Base-by-base conservation (phyloP, 1,140 invertebrate species). In the Polypedilum vanderplanki region DNA sequence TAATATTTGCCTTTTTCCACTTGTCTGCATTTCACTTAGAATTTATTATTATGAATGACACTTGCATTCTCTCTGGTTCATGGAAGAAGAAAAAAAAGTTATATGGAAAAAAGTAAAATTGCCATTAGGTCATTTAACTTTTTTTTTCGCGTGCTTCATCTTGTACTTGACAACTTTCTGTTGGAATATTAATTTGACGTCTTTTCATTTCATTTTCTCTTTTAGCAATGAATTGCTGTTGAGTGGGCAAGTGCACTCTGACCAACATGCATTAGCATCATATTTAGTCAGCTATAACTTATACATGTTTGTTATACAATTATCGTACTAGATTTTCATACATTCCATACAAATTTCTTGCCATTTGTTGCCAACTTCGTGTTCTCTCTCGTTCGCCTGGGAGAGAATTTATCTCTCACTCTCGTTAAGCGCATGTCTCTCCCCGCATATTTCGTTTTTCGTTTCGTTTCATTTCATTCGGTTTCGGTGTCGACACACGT, bases 61-160 rank as follows among this genome's bases (percentile, higher is more conserved):
- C 46, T n/a, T 57, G 46, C 46, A 57, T 12, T 15, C 12, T n/a
- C 12, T 9, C 15, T 4, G n/a, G 3, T n/a, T 12, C 4, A 8
- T 46, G 15, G 41, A 1, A 41, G 40, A 41, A 41, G 5, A 41
- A 41, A 4, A 46, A 46, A 46, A 46, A 33, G 24, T 33, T 33
- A 33, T 46, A 9, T 2, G 8, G 8, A 57, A 57, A 57, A 57
- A 57, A 57, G 46, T n/a, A 57, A 57, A 57, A n/a, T 57, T 57
- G 46, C 46, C 46, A 57, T 57, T 57, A 57, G 46, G 46, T 57
- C 46, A 57, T 57, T 57, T 57, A n/a, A 12, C 4, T 57, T 57
- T 12, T 57, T 12, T 57, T 57, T 57, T 57, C 12, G 46, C 46
- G 46, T 57, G 46, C n/a, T 57, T 57, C 12, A 57, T 57, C 12